phyloP scores from a whole-genome alignment of 1,140 invertebrate genomes.

The Luehdorfia chinensis region DNA sequence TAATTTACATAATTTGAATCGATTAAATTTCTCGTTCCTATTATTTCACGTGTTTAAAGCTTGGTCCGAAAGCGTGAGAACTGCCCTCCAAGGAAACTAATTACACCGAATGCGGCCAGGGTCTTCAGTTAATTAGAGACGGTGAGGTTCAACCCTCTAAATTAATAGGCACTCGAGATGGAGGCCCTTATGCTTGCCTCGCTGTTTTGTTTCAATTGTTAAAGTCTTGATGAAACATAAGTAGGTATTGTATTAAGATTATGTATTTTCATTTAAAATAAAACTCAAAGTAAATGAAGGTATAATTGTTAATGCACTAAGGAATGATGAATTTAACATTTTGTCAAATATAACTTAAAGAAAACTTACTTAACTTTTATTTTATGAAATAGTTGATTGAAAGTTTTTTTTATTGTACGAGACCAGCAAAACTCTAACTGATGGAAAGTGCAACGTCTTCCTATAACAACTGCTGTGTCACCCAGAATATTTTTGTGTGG shows the following conservation, averaged over 20 bases:
- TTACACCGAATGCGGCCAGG: conserved; percentile 67
- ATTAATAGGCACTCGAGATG: conserved; percentile 68
- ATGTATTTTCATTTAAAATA: conserved; percentile 25
- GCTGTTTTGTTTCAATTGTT: conserved; percentile 67
- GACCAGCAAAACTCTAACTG: no score
- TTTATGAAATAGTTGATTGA: no score
- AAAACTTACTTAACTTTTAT: no score
- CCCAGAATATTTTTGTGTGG: no score
- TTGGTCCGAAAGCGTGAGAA: conserved; percentile 66
- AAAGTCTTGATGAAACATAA: conserved; percentile 54
- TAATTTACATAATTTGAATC: conserved; percentile 55
- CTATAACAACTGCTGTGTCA: no score
- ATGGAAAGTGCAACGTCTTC: no score
- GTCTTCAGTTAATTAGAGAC: conserved; percentile 74
- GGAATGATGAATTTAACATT: no score
- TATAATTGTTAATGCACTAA: no score
- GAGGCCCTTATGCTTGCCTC: conserved; percentile 56
- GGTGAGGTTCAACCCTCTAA: conserved; percentile 71
- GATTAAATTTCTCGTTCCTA: conserved; percentile 43
- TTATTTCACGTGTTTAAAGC: conserved; percentile 49
- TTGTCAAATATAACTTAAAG: no score
- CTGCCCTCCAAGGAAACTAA: conserved; percentile 69
- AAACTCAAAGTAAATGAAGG: conserved; percentile 28
- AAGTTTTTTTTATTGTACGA: no score
- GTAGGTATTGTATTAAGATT: conserved; percentile 48